Evolutionary conservation across 2,888 invertebrate species (phyloP).

Genomic region (Drosophila kuntzei): DNA sequence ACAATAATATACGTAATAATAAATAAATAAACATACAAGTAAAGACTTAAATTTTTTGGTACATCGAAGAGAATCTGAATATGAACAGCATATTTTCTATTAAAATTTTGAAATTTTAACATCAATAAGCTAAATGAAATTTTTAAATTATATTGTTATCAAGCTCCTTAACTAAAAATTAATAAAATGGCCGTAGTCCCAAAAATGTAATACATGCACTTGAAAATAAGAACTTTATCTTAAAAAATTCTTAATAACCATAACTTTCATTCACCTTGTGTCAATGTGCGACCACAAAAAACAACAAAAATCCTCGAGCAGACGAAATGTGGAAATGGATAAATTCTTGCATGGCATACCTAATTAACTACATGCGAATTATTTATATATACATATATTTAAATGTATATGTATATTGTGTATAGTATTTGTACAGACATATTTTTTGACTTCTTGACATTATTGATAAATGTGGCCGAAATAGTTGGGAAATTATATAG

Average conservation of each 20-base stretch:
- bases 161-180: too few relatives aligned
- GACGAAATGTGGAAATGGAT: constrained; percentile 17
- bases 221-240: not conserved
- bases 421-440: constrained; percentile 37
- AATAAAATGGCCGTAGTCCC: too few relatives aligned
- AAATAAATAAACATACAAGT: not conserved
- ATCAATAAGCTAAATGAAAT: too few relatives aligned
- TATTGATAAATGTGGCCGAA: constrained; percentile 73
- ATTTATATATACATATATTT: constrained; percentile 14
- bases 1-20: not conserved
- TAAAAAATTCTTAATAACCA: not conserved
- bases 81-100: too few relatives aligned
- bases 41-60: too few relatives aligned
- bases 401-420: constrained; percentile 10
- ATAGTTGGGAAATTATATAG: constrained; percentile 65
- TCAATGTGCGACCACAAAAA: constrained; percentile 1
- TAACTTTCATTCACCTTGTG: not conserved
- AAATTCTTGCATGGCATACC: constrained; percentile 51
- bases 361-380: constrained; percentile 43
- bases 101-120: too few relatives aligned
- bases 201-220: too few relatives aligned
- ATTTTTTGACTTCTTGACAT: constrained; percentile 59
- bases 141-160: too few relatives aligned
- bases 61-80: too few relatives aligned
- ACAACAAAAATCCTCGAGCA: constrained; percentile 16